A percentile compares a stretch with the other conserved stretches of the same genome.
These are phyloP conservation scores for Brachionus calyciflorus DNA, from an alignment of 1,140 invertebrate species.

Conservation along the genomic window DNA sequence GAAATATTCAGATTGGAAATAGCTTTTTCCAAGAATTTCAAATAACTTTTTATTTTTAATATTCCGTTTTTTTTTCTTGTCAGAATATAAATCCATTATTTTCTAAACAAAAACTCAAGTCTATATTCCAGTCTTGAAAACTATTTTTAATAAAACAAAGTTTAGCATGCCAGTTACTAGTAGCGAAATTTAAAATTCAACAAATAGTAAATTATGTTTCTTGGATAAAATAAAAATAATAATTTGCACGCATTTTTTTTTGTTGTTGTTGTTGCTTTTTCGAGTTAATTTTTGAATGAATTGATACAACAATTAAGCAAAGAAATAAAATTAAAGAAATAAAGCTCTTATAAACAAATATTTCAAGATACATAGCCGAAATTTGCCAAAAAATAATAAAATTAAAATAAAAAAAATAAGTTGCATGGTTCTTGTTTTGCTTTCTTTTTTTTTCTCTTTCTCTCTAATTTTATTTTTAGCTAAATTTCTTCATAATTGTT, in stretches of 20 bases:
- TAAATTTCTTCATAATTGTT: constrained; percentile 31
- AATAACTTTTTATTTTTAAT: too few relatives aligned
- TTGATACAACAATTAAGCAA: constrained; percentile 5
- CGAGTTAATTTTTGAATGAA: constrained; percentile 33
- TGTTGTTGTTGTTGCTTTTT: too few relatives aligned
- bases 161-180: not conserved
- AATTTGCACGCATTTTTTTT: constrained; percentile 38
- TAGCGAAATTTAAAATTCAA: not conserved
- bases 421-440: constrained; percentile 40
- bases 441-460: too few relatives aligned
- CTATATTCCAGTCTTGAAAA: too few relatives aligned
- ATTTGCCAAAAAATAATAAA: constrained; percentile 22
- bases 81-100: too few relatives aligned
- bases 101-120: too few relatives aligned
- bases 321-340: constrained; percentile 3
- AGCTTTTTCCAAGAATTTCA: too few relatives aligned
- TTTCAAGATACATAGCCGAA: constrained; percentile 32
- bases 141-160: too few relatives aligned
- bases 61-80: too few relatives aligned
- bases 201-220: constrained; percentile 43
- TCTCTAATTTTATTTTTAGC: constrained; percentile 17
- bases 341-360: constrained; percentile 32
- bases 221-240: not conserved
- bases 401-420: constrained; percentile 28
- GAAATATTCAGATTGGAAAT: too few relatives aligned